phyloP scores from a whole-genome alignment of 2,113 vertebrate species.

The Cebidichthys violaceus region DNA sequence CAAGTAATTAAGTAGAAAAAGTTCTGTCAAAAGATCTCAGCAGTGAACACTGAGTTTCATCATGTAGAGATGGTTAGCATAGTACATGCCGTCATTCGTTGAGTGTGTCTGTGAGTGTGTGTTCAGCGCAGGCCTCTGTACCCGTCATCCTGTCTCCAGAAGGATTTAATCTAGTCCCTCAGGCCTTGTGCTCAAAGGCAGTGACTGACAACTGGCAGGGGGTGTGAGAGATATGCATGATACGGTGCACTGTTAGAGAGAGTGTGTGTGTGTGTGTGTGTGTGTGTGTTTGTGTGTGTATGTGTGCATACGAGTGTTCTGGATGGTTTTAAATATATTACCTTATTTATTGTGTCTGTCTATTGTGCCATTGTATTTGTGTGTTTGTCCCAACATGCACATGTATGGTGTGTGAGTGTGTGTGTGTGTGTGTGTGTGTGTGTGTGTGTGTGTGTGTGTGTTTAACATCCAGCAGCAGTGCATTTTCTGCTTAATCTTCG shows the following conservation, averaged over 20 bases:
- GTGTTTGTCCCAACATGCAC: constrained; percentile 8
- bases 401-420: constrained; percentile 1
- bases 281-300: background rate
- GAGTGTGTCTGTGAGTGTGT: constrained; percentile 36
- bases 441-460: background rate
- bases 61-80: constrained; percentile 50
- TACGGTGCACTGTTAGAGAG: constrained; percentile 51
- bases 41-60: constrained; percentile 55
- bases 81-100: constrained; percentile 54
- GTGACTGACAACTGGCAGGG: constrained; percentile 82
- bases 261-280: constrained; percentile 23
- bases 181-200: constrained; percentile 79
- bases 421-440: constrained; percentile 5
- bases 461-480: constrained; percentile 11
- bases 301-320: background rate
- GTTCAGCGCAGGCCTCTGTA: constrained; percentile 52
- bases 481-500: background rate
- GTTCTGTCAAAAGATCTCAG: constrained; percentile 33
- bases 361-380: constrained; percentile 8
- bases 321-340: background rate
- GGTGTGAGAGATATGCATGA: constrained; percentile 66
- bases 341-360: background rate
- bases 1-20: constrained; percentile 29
- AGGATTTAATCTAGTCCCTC: constrained; percentile 82
- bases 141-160: constrained; percentile 82